Evolutionary conservation across 2,797 vertebrate genomes (phyloP), one percentile per base, ranked within the genome.

Genomic region (Crax fasciolata): DNA sequence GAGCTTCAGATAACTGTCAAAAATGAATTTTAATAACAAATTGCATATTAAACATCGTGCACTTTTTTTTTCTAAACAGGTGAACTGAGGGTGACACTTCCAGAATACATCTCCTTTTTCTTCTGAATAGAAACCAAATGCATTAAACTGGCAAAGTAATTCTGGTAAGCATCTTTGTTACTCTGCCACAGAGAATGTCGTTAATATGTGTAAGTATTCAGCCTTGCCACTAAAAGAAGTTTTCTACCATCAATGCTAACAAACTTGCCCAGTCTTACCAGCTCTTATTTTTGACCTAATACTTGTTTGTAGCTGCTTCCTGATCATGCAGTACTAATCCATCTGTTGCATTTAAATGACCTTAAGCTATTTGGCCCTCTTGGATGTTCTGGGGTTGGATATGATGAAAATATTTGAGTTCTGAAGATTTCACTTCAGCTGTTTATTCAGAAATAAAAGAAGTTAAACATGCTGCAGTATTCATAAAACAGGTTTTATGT

Each of bases 141-240:
- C 94, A 76, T 93, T 95, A 96, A 94, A 38, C 88, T 96, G 95
- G 49, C 35, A 39, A 52, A 89, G 59, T 97, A 96, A 97, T 94
- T 96, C 93, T 96, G 98, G 98, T 98, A 93, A 98, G 97, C 97
- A 51, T 52, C 54, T 74, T 91, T 57, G 6, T 57, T 95, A 27
- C 13, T 35, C 35, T 78, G 62, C 20, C 86, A 5, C 3, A 25
- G 24, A 49, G 41, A 81, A 54, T 72, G 25, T 71, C 5, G 28
- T 35, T 48, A 35, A 6, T 35, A 17, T 43, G 8, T 75, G 1
- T 17, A 46, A 35, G 1, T 63, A 35, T 35, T 75, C 51, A 62
- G 8, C 65, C 39, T 75, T 84, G 32, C 28, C 24, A 7, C 18
- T 66, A 24, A 78, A 78, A 80, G 41, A 28, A 92, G 13, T 6